phyloP scores from a whole-genome alignment of 1,140 invertebrate genomes.

The Arion vulgaris region DNA sequence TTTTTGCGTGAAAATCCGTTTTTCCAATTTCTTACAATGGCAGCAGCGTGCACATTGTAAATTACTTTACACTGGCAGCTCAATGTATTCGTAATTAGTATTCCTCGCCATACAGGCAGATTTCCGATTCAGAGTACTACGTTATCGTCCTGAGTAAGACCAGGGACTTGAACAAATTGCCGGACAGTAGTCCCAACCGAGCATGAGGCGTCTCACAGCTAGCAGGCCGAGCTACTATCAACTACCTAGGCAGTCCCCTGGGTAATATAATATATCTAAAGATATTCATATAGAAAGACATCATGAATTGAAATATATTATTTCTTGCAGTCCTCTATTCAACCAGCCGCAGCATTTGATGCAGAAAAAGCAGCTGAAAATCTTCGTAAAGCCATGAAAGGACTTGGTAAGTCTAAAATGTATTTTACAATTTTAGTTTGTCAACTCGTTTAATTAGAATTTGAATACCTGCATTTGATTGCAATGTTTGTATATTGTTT shows the following conservation, averaged over 20 bases:
- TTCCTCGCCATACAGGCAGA: no score
- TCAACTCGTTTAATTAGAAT: not conserved
- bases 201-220: no score
- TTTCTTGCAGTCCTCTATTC: not conserved
- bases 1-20: no score
- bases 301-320: not conserved
- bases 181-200: not conserved
- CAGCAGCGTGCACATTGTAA: no score
- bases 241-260: not conserved
- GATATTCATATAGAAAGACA: not conserved
- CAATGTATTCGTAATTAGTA: no score
- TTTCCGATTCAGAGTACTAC: no score
- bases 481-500: not conserved
- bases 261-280: slow-evolving; percentile 3
- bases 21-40: no score
- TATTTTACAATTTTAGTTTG: not conserved
- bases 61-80: no score
- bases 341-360: not conserved
- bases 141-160: no score
- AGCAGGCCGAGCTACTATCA: no score
- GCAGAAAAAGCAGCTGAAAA: not conserved
- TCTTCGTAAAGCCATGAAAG: not conserved
- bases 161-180: not conserved
- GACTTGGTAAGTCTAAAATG: not conserved
- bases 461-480: not conserved